Evolutionary conservation across 2,797 vertebrate species (phyloP).

Genomic region (Pelobates cultripes): DNA sequence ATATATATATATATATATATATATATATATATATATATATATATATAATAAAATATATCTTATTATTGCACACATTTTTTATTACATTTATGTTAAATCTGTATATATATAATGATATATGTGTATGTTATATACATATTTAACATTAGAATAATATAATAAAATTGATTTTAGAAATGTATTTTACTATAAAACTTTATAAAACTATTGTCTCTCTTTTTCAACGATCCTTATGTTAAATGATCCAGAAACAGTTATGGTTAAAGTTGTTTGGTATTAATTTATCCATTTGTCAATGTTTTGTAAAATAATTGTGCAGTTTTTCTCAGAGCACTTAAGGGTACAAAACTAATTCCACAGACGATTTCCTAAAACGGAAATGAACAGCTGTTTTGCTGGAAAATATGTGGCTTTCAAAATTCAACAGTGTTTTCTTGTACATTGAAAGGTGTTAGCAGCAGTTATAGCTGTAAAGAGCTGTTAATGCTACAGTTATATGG

Average conservation of each 20-base stretch:
- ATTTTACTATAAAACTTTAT: background rate
- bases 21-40: too few species aligned
- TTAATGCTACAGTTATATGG: slow-evolving; percentile 55
- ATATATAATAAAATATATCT: too few species aligned
- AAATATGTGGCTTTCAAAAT: slow-evolving; percentile 54
- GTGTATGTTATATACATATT: too few species aligned
- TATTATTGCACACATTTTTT: too few species aligned
- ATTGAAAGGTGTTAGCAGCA: slow-evolving; percentile 53
- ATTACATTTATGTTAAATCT: too few species aligned
- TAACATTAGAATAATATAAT: too few species aligned
- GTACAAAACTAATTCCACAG: slow-evolving; percentile 50
- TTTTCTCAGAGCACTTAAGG: slow-evolving; percentile 44
- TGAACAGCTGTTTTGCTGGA: slow-evolving; percentile 48
- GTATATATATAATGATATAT: too few species aligned
- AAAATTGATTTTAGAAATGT: background rate
- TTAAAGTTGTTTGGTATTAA: slow-evolving; percentile 10
- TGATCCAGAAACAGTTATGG: background rate
- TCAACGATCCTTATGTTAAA: background rate
- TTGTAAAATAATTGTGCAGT: slow-evolving; percentile 24
- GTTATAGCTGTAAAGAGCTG: slow-evolving; percentile 53
- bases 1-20: too few species aligned
- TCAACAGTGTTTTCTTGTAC: slow-evolving; percentile 45
- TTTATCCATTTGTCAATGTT: slow-evolving; percentile 6
- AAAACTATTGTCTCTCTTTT: background rate
- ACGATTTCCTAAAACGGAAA: slow-evolving; percentile 49